A percentile compares a stretch with the other conserved stretches of the same genome.
Evolutionary conservation across 2,797 vertebrate species (phyloP).

Genomic region (Sitta carolinensis): DNA sequence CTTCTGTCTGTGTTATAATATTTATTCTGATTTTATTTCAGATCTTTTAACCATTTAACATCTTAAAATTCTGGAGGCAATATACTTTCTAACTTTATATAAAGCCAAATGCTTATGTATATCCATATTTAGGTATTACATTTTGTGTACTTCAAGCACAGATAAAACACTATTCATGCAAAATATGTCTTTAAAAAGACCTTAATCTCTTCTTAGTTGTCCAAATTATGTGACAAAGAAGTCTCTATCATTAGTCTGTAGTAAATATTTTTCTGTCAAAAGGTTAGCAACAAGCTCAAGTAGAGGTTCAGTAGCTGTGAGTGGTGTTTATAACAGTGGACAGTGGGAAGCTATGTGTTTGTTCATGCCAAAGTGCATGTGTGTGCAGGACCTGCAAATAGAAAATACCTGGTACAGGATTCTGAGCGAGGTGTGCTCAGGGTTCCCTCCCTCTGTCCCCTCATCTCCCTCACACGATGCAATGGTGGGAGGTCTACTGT

Average conservation of each 20-base stretch:
- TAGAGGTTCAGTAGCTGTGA: background rate
- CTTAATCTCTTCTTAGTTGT: background rate
- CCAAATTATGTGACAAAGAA: background rate
- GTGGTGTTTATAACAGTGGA: background rate
- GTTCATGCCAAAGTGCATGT: background rate
- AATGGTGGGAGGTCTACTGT: background rate
- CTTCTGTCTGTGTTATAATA: background rate
- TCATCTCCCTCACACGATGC: background rate
- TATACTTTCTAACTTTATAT: background rate
- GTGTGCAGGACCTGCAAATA: background rate
- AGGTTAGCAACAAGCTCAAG: background rate
- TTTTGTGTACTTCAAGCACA: background rate
- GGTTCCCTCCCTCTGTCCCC: background rate
- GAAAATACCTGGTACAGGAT: background rate
- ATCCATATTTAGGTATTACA: background rate
- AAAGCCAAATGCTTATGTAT: background rate
- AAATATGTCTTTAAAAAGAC: background rate
- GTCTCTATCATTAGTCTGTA: background rate
- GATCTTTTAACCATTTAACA: background rate
- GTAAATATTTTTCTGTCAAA: background rate
- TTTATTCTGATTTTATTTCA: background rate
- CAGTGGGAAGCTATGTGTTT: background rate
- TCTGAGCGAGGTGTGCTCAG: background rate
- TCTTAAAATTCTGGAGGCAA: background rate
- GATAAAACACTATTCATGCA: background rate